A percentile compares a stretch with the other conserved stretches of the same genome.
phyloP scores from a whole-genome alignment of 2,113 vertebrate genomes.

The Oophaga pumilio region DNA sequence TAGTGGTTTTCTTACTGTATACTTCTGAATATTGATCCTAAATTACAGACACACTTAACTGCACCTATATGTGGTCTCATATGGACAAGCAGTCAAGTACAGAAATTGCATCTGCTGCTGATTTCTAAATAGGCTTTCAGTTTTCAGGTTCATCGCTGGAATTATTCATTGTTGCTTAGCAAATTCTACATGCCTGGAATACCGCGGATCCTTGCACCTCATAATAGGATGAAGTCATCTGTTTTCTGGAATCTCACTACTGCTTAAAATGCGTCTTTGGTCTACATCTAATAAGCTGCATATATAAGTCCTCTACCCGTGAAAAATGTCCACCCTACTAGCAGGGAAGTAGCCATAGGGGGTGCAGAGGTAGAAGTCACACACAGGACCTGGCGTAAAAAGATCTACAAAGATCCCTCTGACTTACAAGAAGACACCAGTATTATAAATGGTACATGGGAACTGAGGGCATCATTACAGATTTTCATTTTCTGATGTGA shows the following conservation, averaged over 20 bases:
- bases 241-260: background rate
- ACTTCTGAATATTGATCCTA: background rate
- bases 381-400: no score
- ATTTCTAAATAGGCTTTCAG: constrained; percentile 24
- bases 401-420: no score
- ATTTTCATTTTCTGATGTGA: no score
- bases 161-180: constrained; percentile 37
- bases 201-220: background rate
- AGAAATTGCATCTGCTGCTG: constrained; percentile 18
- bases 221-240: background rate
- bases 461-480: no score
- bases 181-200: constrained; percentile 34
- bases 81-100: constrained; percentile 7
- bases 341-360: no score
- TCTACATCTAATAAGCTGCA: background rate
- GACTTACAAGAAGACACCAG: no score
- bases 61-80: background rate
- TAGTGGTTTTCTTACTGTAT: background rate
- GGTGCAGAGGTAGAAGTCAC: no score
- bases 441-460: no score
- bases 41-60: background rate
- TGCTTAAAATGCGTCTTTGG: background rate
- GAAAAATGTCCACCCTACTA: background rate
- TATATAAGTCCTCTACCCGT: background rate
- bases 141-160: constrained; percentile 17